These are phyloP conservation scores for Chionis minor DNA, from an alignment of 2,113 vertebrate genomes.

Conservation along the genomic window DNA sequence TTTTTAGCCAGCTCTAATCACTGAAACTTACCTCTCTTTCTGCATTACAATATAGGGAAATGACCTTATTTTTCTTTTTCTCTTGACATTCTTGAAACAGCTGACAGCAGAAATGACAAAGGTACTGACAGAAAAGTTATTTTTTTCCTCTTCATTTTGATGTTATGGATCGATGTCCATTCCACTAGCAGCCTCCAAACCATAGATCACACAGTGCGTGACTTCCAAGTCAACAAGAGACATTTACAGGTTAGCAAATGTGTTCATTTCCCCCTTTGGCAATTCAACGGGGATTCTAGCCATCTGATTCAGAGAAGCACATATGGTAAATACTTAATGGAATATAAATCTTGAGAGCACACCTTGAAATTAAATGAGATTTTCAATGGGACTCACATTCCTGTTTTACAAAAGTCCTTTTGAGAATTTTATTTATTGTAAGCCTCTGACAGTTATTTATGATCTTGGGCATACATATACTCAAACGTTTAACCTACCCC, in stretches of 20 bases:
- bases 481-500: slow-evolving; percentile 4
- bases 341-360: slow-evolving; percentile 61
- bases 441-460: slow-evolving; percentile 56
- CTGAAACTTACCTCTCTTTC: not conserved
- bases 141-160: slow-evolving; percentile 35
- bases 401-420: slow-evolving; percentile 34
- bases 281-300: slow-evolving; percentile 13
- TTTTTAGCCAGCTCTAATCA: not conserved
- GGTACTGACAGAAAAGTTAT: not conserved
- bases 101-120: slow-evolving; percentile 42
- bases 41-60: not conserved
- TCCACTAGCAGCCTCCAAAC: slow-evolving; percentile 16
- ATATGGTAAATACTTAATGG: slow-evolving; percentile 63
- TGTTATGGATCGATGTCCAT: slow-evolving; percentile 35
- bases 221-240: slow-evolving; percentile 50
- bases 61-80: slow-evolving; percentile 35
- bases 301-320: slow-evolving; percentile 58
- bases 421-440: slow-evolving; percentile 33
- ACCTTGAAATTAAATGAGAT: slow-evolving; percentile 57
- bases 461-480: not conserved
- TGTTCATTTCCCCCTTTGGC: slow-evolving; percentile 31
- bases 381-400: slow-evolving; percentile 18
- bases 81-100: not conserved
- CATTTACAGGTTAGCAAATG: slow-evolving; percentile 51
- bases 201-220: not conserved